These are phyloP conservation scores for Pachyseris speciosa DNA, from an alignment of 64 coral and sea anemone species.

Conservation along the genomic window DNA sequence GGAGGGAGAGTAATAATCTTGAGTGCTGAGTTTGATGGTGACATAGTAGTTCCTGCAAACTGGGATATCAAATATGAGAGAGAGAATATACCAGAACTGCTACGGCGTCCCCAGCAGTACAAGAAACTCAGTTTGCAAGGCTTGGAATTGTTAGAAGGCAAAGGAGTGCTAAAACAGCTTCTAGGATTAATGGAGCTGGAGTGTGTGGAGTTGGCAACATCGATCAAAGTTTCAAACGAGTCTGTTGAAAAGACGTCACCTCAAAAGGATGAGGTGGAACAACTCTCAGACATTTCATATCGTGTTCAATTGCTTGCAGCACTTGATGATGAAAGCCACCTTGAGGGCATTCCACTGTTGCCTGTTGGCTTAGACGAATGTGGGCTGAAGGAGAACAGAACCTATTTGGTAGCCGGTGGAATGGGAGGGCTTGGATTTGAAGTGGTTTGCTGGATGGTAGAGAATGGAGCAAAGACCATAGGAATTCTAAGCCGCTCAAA, in stretches of 20 bases:
- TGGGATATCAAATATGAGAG: conserved; percentile 44
- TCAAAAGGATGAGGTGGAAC: neutral
- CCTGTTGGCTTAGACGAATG: conserved; percentile 35
- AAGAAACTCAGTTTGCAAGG: neutral
- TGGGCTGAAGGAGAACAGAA: conserved; percentile 59
- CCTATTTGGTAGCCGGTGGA: conserved; percentile 75
- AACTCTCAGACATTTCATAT: neutral
- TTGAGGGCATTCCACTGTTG: conserved; percentile 3
- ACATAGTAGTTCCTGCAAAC: conserved; percentile 26
- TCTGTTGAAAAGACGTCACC: neutral
- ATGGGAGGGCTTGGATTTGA: conserved; percentile 82
- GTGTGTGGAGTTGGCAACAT: neutral
- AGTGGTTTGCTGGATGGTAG: conserved; percentile 75
- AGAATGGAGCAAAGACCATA: conserved; percentile 67
- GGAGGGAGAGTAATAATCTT: conserved; percentile 48
- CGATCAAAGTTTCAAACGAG: neutral
- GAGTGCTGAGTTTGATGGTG: conserved; percentile 9
- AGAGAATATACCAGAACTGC: neutral
- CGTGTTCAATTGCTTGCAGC: neutral
- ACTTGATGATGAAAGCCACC: neutral
- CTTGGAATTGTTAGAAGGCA: neutral
- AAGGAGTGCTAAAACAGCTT: neutral
- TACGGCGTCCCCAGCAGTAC: neutral
- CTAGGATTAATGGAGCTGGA: neutral
- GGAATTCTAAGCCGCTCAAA: conserved; percentile 48